A percentile compares a stretch with the other conserved stretches of the same genome.
Evolutionary conservation across 2,888 invertebrate genomes (phyloP).

Genomic region (Silvanus unidentatus): DNA sequence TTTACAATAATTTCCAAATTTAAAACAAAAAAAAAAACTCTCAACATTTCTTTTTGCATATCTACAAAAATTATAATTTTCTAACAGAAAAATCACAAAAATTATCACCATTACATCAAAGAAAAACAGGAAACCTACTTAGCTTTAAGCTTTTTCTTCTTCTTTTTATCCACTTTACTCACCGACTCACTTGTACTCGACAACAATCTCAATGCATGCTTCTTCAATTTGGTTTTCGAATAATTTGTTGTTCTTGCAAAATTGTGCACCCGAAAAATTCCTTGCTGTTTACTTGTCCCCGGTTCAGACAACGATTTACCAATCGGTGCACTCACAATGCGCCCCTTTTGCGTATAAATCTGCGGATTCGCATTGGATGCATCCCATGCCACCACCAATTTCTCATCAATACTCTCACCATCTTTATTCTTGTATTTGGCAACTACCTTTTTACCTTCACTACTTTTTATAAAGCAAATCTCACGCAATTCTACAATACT

Average conservation of each 20-base stretch:
- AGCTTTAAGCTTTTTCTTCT: slow-evolving; percentile 38
- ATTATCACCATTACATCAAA: not conserved
- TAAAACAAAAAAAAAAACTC: no score
- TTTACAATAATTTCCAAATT: no score
- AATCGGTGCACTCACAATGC: slow-evolving; percentile 7
- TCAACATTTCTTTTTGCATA: no score
- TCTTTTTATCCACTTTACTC: slow-evolving; percentile 38
- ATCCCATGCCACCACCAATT: slow-evolving; percentile 41
- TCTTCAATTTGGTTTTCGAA: slow-evolving; percentile 35
- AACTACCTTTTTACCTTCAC: slow-evolving; percentile 39
- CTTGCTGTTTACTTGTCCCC: slow-evolving; percentile 31
- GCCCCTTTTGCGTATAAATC: slow-evolving; percentile 31
- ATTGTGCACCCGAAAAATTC: slow-evolving; percentile 36
- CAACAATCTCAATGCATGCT: slow-evolving; percentile 35
- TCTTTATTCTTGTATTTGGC: slow-evolving; percentile 37
- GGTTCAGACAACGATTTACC: slow-evolving; percentile 26
- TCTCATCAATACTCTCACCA: slow-evolving; percentile 32
- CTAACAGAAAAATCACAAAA: slow-evolving; percentile 1
- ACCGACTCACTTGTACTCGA: slow-evolving; percentile 30
- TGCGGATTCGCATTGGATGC: slow-evolving; percentile 30
- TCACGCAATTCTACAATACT: slow-evolving; percentile 36
- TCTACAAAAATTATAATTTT: no score
- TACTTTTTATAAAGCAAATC: slow-evolving; percentile 41
- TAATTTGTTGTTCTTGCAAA: slow-evolving; percentile 33
- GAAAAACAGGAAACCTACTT: slow-evolving; percentile 20